Evolutionary conservation across 2,797 vertebrate species (phyloP).

Genomic region (Epinephelus coioides): DNA sequence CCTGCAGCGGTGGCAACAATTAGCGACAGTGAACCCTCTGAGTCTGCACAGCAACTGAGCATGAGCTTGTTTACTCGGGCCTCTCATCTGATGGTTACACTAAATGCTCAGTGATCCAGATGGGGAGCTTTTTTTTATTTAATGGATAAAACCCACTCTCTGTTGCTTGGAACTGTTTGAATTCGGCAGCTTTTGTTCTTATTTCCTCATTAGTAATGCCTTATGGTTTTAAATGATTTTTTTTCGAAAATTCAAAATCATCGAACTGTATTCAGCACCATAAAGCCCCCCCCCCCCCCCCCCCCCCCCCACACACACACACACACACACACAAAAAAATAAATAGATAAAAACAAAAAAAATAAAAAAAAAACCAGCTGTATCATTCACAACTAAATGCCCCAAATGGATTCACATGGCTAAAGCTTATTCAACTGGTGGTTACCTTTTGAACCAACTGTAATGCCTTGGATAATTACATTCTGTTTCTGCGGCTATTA

Average conservation of each 20-base stretch:
- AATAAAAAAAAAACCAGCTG: conserved; percentile 43
- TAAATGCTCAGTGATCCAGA: conserved; percentile 61
- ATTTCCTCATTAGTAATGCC: conserved; percentile 67
- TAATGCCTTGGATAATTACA: conserved; percentile 67
- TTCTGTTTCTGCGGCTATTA: conserved; percentile 69
- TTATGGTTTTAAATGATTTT: conserved; percentile 52
- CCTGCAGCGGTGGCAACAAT: conserved; percentile 12
- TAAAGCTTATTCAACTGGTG: conserved; percentile 68
- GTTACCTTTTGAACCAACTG: conserved; percentile 73
- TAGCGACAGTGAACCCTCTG: conserved; percentile 4
- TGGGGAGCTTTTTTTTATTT: conserved; percentile 40
- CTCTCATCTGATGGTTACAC: conserved; percentile 52
- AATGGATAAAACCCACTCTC: conserved; percentile 20
- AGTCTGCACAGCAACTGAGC: conserved; percentile 34
- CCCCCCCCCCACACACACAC: too few relatives aligned
- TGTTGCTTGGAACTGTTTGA: conserved; percentile 46
- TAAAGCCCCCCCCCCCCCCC: neutral
- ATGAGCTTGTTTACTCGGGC: conserved; percentile 40
- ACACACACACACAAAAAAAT: too few relatives aligned
- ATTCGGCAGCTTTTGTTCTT: conserved; percentile 52
- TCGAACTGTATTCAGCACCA: conserved; percentile 26
- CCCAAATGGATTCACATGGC: conserved; percentile 56
- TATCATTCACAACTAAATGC: conserved; percentile 63
- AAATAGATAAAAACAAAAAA: too few relatives aligned
- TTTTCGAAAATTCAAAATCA: conserved; percentile 49